These are phyloP conservation scores for Caenorhabditis japonica DNA, from an alignment of 2,888 invertebrate species.

Conservation along the genomic window DNA sequence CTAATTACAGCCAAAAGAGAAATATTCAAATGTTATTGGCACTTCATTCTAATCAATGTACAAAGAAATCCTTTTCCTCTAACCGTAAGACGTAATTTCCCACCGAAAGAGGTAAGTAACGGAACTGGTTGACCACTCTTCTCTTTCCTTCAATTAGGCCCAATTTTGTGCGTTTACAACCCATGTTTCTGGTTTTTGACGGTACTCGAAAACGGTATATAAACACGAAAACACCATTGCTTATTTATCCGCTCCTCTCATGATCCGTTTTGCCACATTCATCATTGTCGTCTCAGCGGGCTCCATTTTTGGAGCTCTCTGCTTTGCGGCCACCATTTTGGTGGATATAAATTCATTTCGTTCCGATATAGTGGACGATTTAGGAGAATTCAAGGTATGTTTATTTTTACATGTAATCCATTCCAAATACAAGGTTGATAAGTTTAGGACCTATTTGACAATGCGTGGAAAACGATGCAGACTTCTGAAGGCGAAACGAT, in stretches of 20 bases:
- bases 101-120: slow-evolving; percentile 12
- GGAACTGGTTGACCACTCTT: slow-evolving; percentile 8
- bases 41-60: no score
- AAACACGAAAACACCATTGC: no score
- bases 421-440: no score
- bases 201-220: slow-evolving; percentile 1
- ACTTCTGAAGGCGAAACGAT: slow-evolving; percentile 25
- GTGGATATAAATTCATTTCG: slow-evolving; percentile 35
- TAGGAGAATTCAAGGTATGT: slow-evolving; percentile 26
- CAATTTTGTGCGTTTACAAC: slow-evolving; percentile 17
- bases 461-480: slow-evolving; percentile 47
- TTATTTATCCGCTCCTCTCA: not conserved
- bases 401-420: no score
- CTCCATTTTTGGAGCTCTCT: slow-evolving; percentile 29
- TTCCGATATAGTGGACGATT: slow-evolving; percentile 10
- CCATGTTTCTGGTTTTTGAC: slow-evolving; percentile 25
- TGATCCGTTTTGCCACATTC: slow-evolving; percentile 20
- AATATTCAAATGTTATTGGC: no score
- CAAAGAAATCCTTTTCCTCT: no score
- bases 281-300: slow-evolving; percentile 17
- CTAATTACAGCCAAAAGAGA: no score
- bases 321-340: slow-evolving; percentile 21
- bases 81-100: no score
- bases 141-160: slow-evolving; percentile 18
- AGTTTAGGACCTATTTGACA: slow-evolving; percentile 34